Evolutionary conservation across 2,888 invertebrate genomes (phyloP), one percentile per base, ranked within the genome.

Genomic region (Metacarcinus magister): DNA sequence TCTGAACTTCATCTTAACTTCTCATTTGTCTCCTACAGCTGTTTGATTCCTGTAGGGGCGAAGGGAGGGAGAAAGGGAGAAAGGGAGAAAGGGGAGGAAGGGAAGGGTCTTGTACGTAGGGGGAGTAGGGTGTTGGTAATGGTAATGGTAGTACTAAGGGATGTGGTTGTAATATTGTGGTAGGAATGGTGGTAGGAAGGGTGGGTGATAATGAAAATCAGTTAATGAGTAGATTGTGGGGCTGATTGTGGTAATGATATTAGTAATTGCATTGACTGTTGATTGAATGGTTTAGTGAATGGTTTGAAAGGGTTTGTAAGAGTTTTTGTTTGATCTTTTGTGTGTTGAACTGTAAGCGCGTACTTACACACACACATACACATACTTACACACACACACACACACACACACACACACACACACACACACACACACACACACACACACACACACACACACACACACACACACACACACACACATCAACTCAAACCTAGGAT

Each of bases 351-450:
- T 75, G 5, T 7, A 28, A n/a, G 28, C n/a, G 8, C 75, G 8
- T 0, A 75, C 75, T 3, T n/a, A 75, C 75, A 75, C 75, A 75
- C 75, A 75, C 75, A 75, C n/a, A 75, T n/a, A 75, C 75, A 75
- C 75, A 75, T n/a, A 75, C 67, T n/a, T n/a, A 75, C 75, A 75
- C 75, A 75, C 75, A 75, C 75, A 75, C 75, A 75, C 75, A 75
- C 75, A 75, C 75, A 75, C 75, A 67, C 67, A 67, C 67, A 67
- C 67, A 67, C 67, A 67, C 67, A 67, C 67, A 67, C 67, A 67
- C 67, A 67, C 67, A 67, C 67, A 67, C 67, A 67, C 67, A n/a
- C 23, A 67, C 23, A 67, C 28, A 75, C 28, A n/a, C n/a, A 75
- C 5, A 23, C n/a, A 23, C 5, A n/a, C 7, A n/a, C 2, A 75